phyloP scores from a whole-genome alignment of 2,888 invertebrate genomes.

The Pocota personata region DNA sequence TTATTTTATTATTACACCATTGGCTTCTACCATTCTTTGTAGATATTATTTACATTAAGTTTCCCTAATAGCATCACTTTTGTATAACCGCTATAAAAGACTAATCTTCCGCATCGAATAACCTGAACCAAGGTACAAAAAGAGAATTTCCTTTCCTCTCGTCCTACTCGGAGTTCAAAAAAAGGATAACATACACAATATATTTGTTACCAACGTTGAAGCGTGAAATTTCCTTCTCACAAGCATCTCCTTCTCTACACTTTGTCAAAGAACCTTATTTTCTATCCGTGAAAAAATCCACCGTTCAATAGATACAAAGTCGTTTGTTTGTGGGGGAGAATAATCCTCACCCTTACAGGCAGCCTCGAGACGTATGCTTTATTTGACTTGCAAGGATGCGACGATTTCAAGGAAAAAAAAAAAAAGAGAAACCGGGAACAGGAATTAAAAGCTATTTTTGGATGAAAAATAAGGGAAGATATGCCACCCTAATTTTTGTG shows the following conservation, averaged over 20 bases:
- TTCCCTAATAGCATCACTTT: slow-evolving; percentile 47
- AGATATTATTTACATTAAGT: slow-evolving; percentile 37
- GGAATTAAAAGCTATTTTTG: slow-evolving; percentile 60
- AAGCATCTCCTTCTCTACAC: slow-evolving; percentile 1
- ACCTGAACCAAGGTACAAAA: slow-evolving; percentile 23
- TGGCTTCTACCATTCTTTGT: not conserved
- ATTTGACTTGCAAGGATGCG: slow-evolving; percentile 7
- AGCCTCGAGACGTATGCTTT: not conserved
- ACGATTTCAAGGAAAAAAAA: slow-evolving; percentile 9
- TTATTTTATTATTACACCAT: not conserved
- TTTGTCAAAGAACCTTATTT: slow-evolving; percentile 50
- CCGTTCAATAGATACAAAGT: slow-evolving; percentile 30
- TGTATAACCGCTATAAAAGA: slow-evolving; percentile 63
- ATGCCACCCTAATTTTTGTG: slow-evolving; percentile 43
- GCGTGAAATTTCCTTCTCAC: slow-evolving; percentile 57
- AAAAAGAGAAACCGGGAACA: slow-evolving; percentile 18
- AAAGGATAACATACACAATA: slow-evolving; percentile 55
- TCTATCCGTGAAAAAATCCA: slow-evolving; percentile 55
- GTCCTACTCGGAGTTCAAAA: not conserved
- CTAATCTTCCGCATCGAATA: slow-evolving; percentile 68
- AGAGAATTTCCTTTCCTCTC: not conserved
- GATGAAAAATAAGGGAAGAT: slow-evolving; percentile 6
- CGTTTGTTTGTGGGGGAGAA: not conserved
- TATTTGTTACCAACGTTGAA: slow-evolving; percentile 60
- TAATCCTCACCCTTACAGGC: too few relatives aligned